A percentile compares a stretch with the other conserved stretches of the same genome.
Conservation (phyloP, 2,113 vertebrate genomes). For the Larimichthys polyactis region DNA sequence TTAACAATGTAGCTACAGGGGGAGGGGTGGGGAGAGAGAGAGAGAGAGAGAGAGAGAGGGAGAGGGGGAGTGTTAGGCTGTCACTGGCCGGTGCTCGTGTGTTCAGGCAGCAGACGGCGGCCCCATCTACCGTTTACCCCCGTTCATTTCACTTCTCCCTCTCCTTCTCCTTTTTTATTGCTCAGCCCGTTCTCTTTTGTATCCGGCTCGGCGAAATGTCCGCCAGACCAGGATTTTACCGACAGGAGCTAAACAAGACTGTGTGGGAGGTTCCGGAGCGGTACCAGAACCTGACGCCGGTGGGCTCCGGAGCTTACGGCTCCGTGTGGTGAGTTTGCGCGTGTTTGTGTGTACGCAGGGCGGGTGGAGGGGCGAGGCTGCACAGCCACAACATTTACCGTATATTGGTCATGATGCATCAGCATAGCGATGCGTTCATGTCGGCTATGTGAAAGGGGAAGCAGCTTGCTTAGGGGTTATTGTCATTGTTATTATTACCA, state of each 20-base stretch:
- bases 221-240: conserved; percentile 92
- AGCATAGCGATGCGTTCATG: conserved; percentile 7
- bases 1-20: background rate
- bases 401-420: conserved; percentile 36
- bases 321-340: conserved; percentile 91
- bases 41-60: background rate
- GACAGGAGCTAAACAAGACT: conserved; percentile 98
- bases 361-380: conserved; percentile 60
- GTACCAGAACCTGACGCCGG: conserved; percentile 96
- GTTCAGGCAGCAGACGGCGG: conserved; percentile 43
- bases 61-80: conserved; percentile 18
- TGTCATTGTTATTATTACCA: background rate
- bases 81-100: conserved; percentile 23
- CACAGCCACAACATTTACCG: conserved; percentile 31
- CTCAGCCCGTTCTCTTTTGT: background rate
- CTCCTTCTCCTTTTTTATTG: background rate
- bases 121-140: conserved; percentile 18
- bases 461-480: background rate
- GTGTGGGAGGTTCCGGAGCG: conserved; percentile 97
- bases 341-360: conserved; percentile 14
- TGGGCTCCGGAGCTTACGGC: conserved; percentile 96
- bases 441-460: background rate
- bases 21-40: background rate
- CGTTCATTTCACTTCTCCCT: background rate
- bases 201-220: conserved; percentile 64